These are phyloP conservation scores for Lissonota sp. DNA, from an alignment of 2,888 invertebrate species.

Conservation along the genomic window DNA sequence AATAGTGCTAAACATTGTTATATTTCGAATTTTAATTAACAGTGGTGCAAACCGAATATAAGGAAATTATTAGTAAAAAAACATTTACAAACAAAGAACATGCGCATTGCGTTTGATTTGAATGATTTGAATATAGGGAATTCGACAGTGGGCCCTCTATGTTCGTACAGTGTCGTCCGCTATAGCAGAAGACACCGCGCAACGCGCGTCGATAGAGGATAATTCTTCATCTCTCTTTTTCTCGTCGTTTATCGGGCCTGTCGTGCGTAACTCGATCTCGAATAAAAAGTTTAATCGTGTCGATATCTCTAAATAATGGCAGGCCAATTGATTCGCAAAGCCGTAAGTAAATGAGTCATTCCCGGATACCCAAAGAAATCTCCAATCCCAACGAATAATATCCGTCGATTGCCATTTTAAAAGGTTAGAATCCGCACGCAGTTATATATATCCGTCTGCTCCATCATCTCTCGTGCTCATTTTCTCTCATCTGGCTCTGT, in stretches of 20 bases:
- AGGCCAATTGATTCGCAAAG: slow-evolving; percentile 81
- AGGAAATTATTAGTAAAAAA: neutral
- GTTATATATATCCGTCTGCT: slow-evolving; percentile 69
- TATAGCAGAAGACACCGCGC: slow-evolving; percentile 77
- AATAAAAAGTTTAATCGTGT: slow-evolving; percentile 65
- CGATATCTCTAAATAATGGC: slow-evolving; percentile 77
- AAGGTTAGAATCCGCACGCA: slow-evolving; percentile 76
- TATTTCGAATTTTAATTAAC: neutral
- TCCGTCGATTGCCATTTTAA: slow-evolving; percentile 56
- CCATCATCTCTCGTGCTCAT: slow-evolving; percentile 57
- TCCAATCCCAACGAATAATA: slow-evolving; percentile 54
- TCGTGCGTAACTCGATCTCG: slow-evolving; percentile 73
- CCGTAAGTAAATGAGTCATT: slow-evolving; percentile 75
- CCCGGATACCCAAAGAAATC: slow-evolving; percentile 39
- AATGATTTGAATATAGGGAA: no score
- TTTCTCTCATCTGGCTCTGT: slow-evolving; percentile 32
- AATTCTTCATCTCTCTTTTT: slow-evolving; percentile 67
- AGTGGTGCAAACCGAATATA: neutral
- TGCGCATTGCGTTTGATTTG: no score
- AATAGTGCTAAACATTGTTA: neutral
- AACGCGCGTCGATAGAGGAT: slow-evolving; percentile 71
- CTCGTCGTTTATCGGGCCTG: slow-evolving; percentile 71
- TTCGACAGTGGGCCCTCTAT: slow-evolving; percentile 64
- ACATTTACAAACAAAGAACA: no score
- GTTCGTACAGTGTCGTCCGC: slow-evolving; percentile 70